Conservation (phyloP, 2,888 invertebrate genomes). For the Pristionchus japonicus region DNA sequence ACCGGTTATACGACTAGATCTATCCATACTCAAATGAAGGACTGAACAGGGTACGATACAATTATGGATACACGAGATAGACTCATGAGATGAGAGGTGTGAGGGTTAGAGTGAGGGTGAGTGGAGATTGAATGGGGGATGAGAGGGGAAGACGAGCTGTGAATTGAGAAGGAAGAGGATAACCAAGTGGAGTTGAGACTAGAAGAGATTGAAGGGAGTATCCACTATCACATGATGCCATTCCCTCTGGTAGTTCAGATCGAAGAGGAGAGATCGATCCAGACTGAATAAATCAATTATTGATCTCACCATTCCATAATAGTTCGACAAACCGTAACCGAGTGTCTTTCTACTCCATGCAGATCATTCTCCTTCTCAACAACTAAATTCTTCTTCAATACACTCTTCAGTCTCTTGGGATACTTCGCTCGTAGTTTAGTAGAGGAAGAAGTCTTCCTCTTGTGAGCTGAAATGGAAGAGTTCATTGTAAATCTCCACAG, state of each 20-base stretch:
- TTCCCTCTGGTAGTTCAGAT: conserved; percentile 26
- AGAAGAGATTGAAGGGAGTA: conserved; percentile 29
- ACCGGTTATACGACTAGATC: conserved; percentile 41
- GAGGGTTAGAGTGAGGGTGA: conserved; percentile 29
- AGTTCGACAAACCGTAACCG: conserved; percentile 1
- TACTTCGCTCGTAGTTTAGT: background rate
- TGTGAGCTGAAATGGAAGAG: background rate
- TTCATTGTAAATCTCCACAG: too few species aligned
- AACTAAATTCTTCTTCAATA: background rate
- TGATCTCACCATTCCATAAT: background rate
- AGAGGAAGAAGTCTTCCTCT: background rate
- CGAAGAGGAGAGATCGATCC: conserved; percentile 42
- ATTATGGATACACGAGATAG: background rate
- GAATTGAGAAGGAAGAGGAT: conserved; percentile 22
- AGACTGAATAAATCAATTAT: conserved; percentile 34
- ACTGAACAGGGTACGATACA: background rate
- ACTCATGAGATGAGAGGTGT: conserved; percentile 18
- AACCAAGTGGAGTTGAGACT: background rate
- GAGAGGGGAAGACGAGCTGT: conserved; percentile 40
- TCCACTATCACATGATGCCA: background rate
- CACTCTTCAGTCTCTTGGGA: background rate
- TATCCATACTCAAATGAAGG: conserved; percentile 31
- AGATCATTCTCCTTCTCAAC: background rate
- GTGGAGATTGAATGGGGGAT: background rate
- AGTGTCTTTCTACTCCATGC: background rate